Conservation (phyloP, 30 jellyfish, hydroid and myxozoan genomes). For the Sanderia malayensis region DNA sequence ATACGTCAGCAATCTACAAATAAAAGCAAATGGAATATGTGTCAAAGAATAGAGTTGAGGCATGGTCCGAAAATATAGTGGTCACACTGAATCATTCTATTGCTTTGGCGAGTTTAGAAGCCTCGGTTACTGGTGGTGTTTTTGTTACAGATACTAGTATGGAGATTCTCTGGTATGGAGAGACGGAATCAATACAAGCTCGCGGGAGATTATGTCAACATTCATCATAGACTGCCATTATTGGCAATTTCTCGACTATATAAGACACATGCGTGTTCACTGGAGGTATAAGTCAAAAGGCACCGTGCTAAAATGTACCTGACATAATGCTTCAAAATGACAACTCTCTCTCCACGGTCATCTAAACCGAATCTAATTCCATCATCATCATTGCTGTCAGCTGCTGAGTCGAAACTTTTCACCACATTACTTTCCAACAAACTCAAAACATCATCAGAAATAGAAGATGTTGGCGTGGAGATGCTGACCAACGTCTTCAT, state of each 20-base stretch:
- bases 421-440: not conserved
- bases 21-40: no score
- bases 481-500: constrained; percentile 8
- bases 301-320: no score
- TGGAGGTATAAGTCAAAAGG: not conserved
- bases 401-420: not conserved
- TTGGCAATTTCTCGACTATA: not conserved
- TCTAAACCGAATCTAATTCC: not conserved
- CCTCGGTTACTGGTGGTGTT: not conserved
- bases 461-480: not conserved
- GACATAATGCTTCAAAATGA: constrained; percentile 9
- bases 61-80: not conserved
- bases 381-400: not conserved
- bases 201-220: not conserved
- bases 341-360: not conserved
- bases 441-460: not conserved
- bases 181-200: not conserved
- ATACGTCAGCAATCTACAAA: not conserved
- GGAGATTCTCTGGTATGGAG: not conserved
- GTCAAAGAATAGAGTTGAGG: not conserved
- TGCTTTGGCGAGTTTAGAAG: not conserved
- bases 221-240: not conserved
- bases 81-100: not conserved
- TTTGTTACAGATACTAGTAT: not conserved
- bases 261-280: not conserved